Conservation (phyloP, 1,140 invertebrate genomes). For the Augochlora pura region DNA sequence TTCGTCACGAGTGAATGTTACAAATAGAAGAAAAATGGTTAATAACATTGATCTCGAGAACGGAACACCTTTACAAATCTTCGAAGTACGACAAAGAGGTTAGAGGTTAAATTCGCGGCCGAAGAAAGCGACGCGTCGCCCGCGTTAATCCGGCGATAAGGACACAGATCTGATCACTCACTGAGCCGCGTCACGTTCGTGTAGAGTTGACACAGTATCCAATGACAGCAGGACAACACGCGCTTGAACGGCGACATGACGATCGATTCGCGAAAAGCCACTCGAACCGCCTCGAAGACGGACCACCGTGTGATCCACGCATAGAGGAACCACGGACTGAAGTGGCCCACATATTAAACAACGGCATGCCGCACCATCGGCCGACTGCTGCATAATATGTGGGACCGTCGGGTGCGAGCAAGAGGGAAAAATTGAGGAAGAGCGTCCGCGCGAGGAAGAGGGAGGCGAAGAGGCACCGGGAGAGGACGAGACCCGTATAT, state of each 20-base stretch:
- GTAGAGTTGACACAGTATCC: conserved; percentile 63
- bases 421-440: conserved; percentile 13
- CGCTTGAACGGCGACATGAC: conserved; percentile 16
- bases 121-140: no score
- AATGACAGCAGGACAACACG: conserved; percentile 62
- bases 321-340: conserved; percentile 62
- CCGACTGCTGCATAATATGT: conserved; percentile 56
- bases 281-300: conserved; percentile 26
- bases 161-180: no score
- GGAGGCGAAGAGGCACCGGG: conserved; percentile 34
- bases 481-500: no score
- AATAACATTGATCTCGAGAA: no score
- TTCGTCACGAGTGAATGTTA: no score
- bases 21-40: no score
- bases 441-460: conserved; percentile 8
- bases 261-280: conserved; percentile 26
- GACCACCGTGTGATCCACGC: conserved; percentile 41
- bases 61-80: no score
- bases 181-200: conserved; percentile 64
- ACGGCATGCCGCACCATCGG: conserved; percentile 37
- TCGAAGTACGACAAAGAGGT: no score
- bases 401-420: conserved; percentile 36
- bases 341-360: conserved; percentile 68
- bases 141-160: no score
- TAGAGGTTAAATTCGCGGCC: no score